phyloP scores from a whole-genome alignment of 2,797 vertebrate genomes.

The Bucorvus abyssinicus region DNA sequence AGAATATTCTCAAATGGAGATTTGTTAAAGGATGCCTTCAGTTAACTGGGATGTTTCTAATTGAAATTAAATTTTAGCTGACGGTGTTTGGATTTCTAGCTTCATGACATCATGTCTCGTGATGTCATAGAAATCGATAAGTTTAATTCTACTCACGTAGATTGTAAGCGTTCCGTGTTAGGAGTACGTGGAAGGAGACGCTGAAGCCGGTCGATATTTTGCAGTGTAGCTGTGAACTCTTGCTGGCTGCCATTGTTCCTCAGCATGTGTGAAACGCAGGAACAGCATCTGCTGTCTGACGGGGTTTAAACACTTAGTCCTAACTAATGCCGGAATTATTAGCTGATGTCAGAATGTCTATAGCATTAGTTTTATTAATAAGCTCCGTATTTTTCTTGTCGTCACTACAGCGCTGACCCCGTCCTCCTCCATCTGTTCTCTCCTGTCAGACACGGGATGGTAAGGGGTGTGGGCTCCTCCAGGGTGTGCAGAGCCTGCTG shows the following conservation, averaged over 20 bases:
- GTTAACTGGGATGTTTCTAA: background rate
- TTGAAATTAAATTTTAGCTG: background rate
- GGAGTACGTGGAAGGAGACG: background rate
- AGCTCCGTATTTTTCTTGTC: background rate
- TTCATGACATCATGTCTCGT: background rate
- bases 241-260: background rate
- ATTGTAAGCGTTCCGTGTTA: too few species aligned
- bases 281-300: background rate
- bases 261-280: rapidly evolving
- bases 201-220: rapidly evolving
- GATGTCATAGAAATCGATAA: background rate
- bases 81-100: background rate
- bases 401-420: background rate
- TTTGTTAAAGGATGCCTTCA: background rate
- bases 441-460: background rate
- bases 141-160: background rate
- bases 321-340: background rate
- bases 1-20: background rate
- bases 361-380: background rate
- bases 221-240: background rate
- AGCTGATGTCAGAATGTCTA: background rate
- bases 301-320: background rate
- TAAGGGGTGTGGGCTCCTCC: background rate
- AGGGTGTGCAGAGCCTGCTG: background rate
- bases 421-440: background rate